Conservation (phyloP, 2,113 vertebrate genomes). For the Paramormyrops kingsleyae region DNA sequence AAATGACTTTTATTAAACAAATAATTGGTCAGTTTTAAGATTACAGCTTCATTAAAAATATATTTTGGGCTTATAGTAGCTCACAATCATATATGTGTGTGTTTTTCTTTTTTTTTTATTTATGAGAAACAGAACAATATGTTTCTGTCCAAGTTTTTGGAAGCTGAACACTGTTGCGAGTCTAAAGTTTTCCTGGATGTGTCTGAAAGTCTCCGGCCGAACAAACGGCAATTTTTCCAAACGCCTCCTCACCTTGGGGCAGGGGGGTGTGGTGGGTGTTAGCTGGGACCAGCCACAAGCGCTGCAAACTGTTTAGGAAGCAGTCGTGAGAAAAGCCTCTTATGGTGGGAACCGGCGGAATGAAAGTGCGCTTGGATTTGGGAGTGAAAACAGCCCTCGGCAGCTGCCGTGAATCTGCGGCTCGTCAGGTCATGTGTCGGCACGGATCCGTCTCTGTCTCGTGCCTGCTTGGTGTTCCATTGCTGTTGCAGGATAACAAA, state of each 20-base stretch:
- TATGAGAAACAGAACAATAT: background rate
- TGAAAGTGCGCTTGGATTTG: background rate
- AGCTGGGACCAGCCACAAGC: background rate
- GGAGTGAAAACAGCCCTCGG: background rate
- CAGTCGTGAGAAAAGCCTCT: background rate
- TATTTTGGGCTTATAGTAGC: conserved; percentile 3
- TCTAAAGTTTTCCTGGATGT: background rate
- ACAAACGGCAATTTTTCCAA: background rate
- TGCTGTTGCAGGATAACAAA: background rate
- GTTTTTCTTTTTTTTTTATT: background rate
- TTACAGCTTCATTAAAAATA: conserved; percentile 14
- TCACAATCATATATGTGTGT: background rate
- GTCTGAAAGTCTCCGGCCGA: background rate
- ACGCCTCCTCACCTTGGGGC: background rate
- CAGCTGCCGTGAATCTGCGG: background rate
- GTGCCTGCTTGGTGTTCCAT: background rate
- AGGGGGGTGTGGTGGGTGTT: background rate
- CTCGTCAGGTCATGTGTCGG: background rate
- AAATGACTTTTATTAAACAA: conserved; percentile 37
- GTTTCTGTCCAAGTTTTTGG: background rate
- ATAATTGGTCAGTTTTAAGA: conserved; percentile 15
- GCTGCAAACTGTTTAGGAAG: background rate
- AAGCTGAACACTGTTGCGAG: background rate
- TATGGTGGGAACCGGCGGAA: background rate
- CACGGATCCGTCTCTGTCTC: background rate